A percentile compares a stretch with the other conserved stretches of the same genome.
Conservation (phyloP, 1,140 invertebrate genomes). For the Scaptomyza hsui region DNA sequence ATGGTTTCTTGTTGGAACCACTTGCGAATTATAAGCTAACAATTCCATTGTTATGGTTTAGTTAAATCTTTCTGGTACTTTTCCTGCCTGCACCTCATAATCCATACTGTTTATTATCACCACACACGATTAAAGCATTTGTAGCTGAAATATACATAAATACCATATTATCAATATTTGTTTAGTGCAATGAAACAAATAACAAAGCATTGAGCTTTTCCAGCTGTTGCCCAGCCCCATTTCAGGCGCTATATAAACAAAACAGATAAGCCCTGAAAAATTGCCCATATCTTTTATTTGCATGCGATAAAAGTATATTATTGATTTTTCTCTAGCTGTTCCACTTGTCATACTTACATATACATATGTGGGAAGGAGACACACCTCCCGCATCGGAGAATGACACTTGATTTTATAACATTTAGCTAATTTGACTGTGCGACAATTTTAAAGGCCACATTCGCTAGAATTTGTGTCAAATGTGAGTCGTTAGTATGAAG, state of each 20-base stretch:
- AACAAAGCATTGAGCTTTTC: background rate
- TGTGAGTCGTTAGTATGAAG: conserved; percentile 3
- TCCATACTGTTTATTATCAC: background rate
- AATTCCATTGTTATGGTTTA: background rate
- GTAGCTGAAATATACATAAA: background rate
- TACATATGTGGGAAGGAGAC: background rate
- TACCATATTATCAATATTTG: conserved; percentile 10
- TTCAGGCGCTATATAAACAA: conserved; percentile 1
- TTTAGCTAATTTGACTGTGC: conserved; percentile 30
- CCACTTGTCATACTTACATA: background rate
- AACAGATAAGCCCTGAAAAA: conserved; percentile 56
- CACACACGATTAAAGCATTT: background rate
- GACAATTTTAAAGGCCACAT: conserved; percentile 41
- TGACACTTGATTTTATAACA: conserved; percentile 28
- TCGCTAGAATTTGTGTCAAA: conserved; percentile 38
- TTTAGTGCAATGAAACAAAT: background rate
- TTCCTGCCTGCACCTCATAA: background rate
- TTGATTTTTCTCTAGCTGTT: conserved; percentile 58
- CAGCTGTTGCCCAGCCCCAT: background rate
- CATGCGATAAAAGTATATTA: conserved; percentile 69
- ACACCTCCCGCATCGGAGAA: conserved; percentile 33
- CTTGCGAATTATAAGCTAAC: background rate
- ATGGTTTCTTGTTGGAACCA: too few relatives aligned
- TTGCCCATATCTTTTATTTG: conserved; percentile 61
- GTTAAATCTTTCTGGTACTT: background rate